phyloP scores from a whole-genome alignment of 2,113 vertebrate species.

The Cyanoramphus novaezelandiae region DNA sequence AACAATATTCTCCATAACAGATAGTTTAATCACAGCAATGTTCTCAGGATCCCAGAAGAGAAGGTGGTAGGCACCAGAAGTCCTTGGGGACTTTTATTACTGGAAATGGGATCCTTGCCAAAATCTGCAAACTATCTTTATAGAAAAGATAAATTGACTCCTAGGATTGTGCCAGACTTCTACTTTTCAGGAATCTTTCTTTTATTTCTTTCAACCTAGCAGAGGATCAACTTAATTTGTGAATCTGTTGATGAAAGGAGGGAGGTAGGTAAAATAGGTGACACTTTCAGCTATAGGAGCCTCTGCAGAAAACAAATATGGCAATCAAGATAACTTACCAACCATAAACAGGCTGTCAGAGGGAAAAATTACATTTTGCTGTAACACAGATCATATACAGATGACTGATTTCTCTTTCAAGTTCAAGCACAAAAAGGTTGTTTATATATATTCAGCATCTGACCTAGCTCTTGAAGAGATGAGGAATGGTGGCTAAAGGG shows the following conservation, averaged over 20 bases:
- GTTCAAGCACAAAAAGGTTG: slow-evolving; percentile 67
- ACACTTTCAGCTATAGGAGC: too few relatives aligned
- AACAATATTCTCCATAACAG: neutral
- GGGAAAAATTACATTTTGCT: too few relatives aligned
- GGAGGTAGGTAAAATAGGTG: too few relatives aligned
- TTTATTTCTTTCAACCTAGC: too few relatives aligned
- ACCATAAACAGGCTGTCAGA: too few relatives aligned
- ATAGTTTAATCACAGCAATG: slow-evolving; percentile 28
- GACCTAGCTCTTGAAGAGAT: slow-evolving; percentile 58
- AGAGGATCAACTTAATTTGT: too few relatives aligned
- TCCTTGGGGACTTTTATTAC: slow-evolving; percentile 52
- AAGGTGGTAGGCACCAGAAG: slow-evolving; percentile 29
- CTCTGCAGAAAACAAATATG: too few relatives aligned
- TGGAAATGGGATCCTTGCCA: slow-evolving; percentile 62
- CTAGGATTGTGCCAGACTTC: too few relatives aligned
- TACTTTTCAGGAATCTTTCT: too few relatives aligned
- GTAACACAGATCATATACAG: neutral
- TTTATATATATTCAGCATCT: slow-evolving; percentile 69
- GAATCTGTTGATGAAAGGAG: too few relatives aligned
- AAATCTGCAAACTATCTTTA: slow-evolving; percentile 10
- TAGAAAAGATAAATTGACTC: too few relatives aligned
- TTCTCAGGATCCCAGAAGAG: slow-evolving; percentile 36
- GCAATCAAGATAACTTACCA: too few relatives aligned
- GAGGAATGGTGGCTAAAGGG: slow-evolving; percentile 33
- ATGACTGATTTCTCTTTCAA: slow-evolving; percentile 76